A percentile compares a stretch with the other conserved stretches of the same genome.
phyloP scores from a whole-genome alignment of 1,140 invertebrate species.

The Diprion similis region DNA sequence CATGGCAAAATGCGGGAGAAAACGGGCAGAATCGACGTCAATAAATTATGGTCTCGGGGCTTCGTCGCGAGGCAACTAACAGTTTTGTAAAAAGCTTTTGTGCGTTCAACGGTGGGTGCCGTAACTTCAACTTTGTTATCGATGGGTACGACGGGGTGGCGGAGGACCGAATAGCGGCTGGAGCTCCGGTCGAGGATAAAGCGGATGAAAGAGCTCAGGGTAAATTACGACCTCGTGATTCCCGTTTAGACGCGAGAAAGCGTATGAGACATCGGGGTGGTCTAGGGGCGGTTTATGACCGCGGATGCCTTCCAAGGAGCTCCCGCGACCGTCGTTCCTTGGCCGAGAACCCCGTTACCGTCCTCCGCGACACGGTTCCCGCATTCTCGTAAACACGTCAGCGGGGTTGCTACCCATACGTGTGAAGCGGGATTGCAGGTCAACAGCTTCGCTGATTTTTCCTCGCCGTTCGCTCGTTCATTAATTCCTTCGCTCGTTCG shows the following conservation, averaged over 20 bases:
- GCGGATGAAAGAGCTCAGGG: constrained; percentile 38
- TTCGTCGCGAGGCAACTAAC: constrained; percentile 19
- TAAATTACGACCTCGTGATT: constrained; percentile 53
- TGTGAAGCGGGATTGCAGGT: neutral
- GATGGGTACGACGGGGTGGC: constrained; percentile 10
- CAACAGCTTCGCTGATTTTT: neutral
- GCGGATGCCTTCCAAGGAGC: constrained; percentile 23
- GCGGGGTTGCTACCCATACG: neutral
- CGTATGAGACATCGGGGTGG: constrained; percentile 46
- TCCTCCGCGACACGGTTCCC: constrained; percentile 42
- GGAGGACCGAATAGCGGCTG: constrained; percentile 16
- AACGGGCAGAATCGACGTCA: too few relatives aligned
- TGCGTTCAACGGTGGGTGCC: constrained; percentile 41
- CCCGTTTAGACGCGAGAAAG: constrained; percentile 47
- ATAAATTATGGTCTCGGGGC: too few relatives aligned
- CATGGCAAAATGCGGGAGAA: too few relatives aligned
- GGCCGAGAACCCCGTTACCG: constrained; percentile 23
- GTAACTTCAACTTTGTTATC: constrained; percentile 48
- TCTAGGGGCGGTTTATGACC: constrained; percentile 37
- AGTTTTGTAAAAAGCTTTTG: constrained; percentile 54
- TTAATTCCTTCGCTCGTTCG: too few relatives aligned
- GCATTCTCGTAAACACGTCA: constrained; percentile 40
- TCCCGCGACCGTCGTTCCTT: constrained; percentile 15
- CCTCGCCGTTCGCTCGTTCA: too few relatives aligned
- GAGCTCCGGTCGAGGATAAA: constrained; percentile 25